These are phyloP conservation scores for Solea solea DNA, from an alignment of 2,113 vertebrate genomes.

Conservation along the genomic window DNA sequence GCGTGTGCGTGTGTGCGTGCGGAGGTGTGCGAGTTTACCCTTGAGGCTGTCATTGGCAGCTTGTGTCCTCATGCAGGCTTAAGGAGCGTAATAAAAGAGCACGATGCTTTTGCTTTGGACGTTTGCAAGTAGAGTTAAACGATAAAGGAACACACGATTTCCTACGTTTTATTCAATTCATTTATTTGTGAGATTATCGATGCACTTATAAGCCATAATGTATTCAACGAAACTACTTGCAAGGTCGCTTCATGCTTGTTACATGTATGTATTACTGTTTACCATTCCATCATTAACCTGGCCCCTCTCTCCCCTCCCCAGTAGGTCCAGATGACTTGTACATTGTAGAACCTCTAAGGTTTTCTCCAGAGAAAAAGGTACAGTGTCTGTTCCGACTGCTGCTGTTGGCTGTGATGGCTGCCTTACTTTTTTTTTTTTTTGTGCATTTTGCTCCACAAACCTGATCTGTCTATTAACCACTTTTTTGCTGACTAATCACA, in stretches of 20 bases:
- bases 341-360: conserved; percentile 98
- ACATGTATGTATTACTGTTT: conserved; percentile 76
- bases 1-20: conserved; percentile 7
- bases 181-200: not conserved
- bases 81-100: conserved; percentile 62
- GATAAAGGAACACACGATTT: conserved; percentile 1
- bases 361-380: conserved; percentile 99
- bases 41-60: conserved; percentile 68
- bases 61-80: conserved; percentile 64
- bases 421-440: conserved; percentile 40
- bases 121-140: conserved; percentile 78
- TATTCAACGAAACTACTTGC: conserved; percentile 72
- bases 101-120: conserved; percentile 68
- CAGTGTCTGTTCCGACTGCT: conserved; percentile 64
- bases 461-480: conserved; percentile 38
- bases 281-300: conserved; percentile 80
- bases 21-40: conserved; percentile 14
- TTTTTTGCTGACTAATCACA: conserved; percentile 39
- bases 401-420: conserved; percentile 57
- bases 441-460: conserved; percentile 15
- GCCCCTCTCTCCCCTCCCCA: conserved; percentile 83
- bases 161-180: not conserved
- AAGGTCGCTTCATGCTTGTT: conserved; percentile 77
- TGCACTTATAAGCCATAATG: not conserved
- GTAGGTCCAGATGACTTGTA: conserved; percentile 96